These are phyloP conservation scores for Himalopsyche japonica DNA, from an alignment of 2,888 invertebrate genomes.

Conservation along the genomic window DNA sequence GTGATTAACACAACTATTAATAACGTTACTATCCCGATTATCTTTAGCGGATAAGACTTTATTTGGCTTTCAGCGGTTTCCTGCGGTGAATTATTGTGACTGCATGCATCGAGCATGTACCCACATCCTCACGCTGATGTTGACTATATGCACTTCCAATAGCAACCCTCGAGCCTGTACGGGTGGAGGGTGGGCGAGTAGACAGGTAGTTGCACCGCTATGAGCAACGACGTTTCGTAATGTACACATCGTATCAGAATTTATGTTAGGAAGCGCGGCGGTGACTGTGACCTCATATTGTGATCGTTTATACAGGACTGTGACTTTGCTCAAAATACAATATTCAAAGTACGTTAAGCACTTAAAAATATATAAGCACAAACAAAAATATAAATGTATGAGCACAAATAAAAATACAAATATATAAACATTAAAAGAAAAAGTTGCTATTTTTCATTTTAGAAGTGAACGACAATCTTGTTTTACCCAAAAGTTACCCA, in stretches of 20 bases:
- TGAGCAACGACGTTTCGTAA: not conserved
- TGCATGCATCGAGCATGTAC: not conserved
- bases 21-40: too few species aligned
- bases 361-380: too few species aligned
- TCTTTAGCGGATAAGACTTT: not conserved
- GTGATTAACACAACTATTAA: too few species aligned
- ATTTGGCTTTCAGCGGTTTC: not conserved
- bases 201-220: not conserved
- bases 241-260: not conserved
- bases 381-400: too few species aligned
- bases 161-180: not conserved
- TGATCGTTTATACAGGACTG: too few species aligned
- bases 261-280: not conserved
- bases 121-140: not conserved
- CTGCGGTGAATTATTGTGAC: not conserved
- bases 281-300: too few species aligned
- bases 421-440: too few species aligned
- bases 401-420: too few species aligned
- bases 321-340: not conserved
- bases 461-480: too few species aligned
- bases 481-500: too few species aligned
- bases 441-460: too few species aligned
- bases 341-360: too few species aligned
- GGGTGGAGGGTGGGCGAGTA: not conserved
- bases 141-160: not conserved